Base-by-base conservation (phyloP, 2,888 invertebrate genomes). In the Hydrotaea diabolus region DNA sequence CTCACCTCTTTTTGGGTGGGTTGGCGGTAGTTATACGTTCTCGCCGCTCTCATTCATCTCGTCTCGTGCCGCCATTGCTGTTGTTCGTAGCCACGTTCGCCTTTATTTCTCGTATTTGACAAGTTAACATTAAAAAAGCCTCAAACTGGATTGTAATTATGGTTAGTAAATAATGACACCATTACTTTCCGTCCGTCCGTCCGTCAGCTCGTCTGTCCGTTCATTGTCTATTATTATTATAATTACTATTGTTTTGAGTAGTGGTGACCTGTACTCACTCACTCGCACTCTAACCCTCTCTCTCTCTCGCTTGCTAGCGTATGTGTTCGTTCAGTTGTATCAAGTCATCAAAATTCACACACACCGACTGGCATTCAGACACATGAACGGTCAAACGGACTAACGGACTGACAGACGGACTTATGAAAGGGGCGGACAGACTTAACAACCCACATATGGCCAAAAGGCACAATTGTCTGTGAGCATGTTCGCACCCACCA, bases 61-160 rank as follows among this genome's bases (percentile, higher is more conserved):
- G 59, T 21, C 55, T 31, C 11, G 17, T 55, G 21, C 21, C 19
- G 26, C 26, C 59, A 15, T 59, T 23, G 26, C 15, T 26, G 59
- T 21, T 55, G 55, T 9, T 21, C 21, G 4, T 21, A 17, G 23
- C 17, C n/a, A n/a, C 21, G 31, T 31, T 13, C 66, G 57, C 36
- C 57, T 74, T 75, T 80, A 66, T 77, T 87, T 82, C 86, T 75
- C 82, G 86, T 80, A 79, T 78, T 86, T 87, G 87, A 85, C 87
- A 80, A 81, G 87, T 87, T 83, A 83, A 87, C 86, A 91, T 88
- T 89, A 91, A 53, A 77, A 85, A 91, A 90, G 89, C 92, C 89
- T 89, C 91, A 91, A 91, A 88, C 92, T 91, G 92, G 92, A 91
- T 92, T 91, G 92, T 90, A 91, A 92, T 90, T 91, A 91, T 91